phyloP scores from a whole-genome alignment of 1,140 invertebrate genomes.

The Drosophila triauraria region DNA sequence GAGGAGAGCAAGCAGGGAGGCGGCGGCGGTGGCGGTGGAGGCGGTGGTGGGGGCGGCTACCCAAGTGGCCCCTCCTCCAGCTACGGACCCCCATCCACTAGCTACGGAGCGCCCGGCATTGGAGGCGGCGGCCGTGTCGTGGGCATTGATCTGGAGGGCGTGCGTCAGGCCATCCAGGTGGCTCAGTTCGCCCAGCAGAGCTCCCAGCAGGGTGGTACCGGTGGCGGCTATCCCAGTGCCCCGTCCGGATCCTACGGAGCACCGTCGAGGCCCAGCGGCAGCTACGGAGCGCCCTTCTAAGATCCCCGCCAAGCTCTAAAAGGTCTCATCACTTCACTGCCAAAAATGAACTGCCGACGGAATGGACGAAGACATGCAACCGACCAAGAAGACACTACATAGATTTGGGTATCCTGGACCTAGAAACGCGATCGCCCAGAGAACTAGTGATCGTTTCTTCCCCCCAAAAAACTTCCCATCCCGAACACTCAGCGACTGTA shows the following conservation, averaged over 20 bases:
- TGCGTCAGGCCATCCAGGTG: slow-evolving; percentile 89
- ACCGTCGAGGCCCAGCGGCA: slow-evolving; percentile 80
- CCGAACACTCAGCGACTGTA: slow-evolving; percentile 70
- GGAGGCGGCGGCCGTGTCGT: slow-evolving; percentile 88
- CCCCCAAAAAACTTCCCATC: slow-evolving; percentile 10
- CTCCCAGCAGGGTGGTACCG: slow-evolving; percentile 80
- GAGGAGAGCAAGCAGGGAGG: slow-evolving; percentile 89
- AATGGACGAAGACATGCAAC: slow-evolving; percentile 47
- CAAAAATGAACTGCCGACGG: slow-evolving; percentile 71
- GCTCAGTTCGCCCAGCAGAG: slow-evolving; percentile 88
- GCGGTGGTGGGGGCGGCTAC: slow-evolving; percentile 85
- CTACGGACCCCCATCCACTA: slow-evolving; percentile 87
- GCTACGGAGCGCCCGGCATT: slow-evolving; percentile 87
- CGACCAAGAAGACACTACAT: slow-evolving; percentile 47
- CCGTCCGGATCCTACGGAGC: slow-evolving; percentile 85
- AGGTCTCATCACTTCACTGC: slow-evolving; percentile 61
- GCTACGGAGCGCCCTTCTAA: slow-evolving; percentile 85
- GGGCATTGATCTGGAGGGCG: slow-evolving; percentile 88
- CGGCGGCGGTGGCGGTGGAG: slow-evolving; percentile 75
- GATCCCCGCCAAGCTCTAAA: slow-evolving; percentile 47
- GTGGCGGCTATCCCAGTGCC: slow-evolving; percentile 76
- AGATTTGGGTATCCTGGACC: slow-evolving; percentile 60
- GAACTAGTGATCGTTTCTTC: slow-evolving; percentile 36
- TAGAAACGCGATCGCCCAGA: slow-evolving; percentile 30
- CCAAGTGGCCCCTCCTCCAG: slow-evolving; percentile 84